These are phyloP conservation scores for Anolis sagrei DNA, from an alignment of 2,113 vertebrate species.

Conservation along the genomic window DNA sequence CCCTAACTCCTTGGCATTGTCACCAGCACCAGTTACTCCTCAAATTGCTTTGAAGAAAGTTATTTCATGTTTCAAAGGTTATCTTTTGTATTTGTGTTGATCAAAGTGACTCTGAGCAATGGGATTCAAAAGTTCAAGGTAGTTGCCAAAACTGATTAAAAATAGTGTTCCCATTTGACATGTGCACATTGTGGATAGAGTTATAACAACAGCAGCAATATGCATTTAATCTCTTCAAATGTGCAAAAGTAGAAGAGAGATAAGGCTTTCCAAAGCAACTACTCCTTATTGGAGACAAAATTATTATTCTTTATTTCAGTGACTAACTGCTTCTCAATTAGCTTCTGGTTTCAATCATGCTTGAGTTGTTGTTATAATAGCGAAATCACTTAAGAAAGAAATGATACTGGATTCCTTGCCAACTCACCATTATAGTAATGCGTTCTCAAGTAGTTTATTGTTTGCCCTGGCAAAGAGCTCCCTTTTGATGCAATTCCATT, in stretches of 20 bases:
- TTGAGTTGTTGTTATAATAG: background rate
- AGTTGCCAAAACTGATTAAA: background rate
- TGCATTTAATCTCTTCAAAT: background rate
- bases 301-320: background rate
- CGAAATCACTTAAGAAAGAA: slow-evolving; percentile 14
- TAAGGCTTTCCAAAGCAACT: background rate
- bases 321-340: slow-evolving; percentile 14
- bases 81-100: background rate
- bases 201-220: background rate
- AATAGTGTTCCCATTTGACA: background rate
- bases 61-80: background rate
- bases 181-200: background rate
- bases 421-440: slow-evolving; percentile 20
- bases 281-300: background rate
- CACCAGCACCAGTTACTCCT: too few relatives aligned
- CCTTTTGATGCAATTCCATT: slow-evolving; percentile 22
- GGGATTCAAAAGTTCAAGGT: background rate
- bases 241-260: background rate
- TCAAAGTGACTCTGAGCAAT: background rate
- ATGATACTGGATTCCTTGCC: background rate
- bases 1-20: too few relatives aligned
- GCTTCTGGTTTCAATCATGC: slow-evolving; percentile 22
- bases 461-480: slow-evolving; percentile 9
- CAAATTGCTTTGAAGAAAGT: background rate
- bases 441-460: slow-evolving; percentile 24